Conservation (phyloP, 2,888 invertebrate genomes). For the Lomographa bimaculata region DNA sequence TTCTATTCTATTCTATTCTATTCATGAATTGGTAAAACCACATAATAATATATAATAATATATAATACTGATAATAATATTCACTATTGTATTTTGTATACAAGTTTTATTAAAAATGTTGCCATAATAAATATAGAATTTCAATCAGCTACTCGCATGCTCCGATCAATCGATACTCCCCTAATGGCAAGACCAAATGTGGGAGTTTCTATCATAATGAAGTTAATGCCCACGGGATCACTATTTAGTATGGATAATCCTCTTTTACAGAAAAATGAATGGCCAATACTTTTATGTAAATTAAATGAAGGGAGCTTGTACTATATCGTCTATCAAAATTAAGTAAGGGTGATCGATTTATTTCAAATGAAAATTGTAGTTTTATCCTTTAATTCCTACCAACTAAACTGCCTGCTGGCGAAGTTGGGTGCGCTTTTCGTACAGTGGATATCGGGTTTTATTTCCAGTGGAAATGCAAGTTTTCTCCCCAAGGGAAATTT, state of each 20-base stretch:
- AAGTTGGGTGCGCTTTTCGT: no score
- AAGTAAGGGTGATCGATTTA: constrained; percentile 56
- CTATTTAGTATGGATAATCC: constrained; percentile 74
- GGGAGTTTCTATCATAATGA: constrained; percentile 54
- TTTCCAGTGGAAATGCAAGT: no score
- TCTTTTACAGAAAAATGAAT: constrained; percentile 78
- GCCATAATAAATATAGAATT: no score
- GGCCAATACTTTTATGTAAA: constrained; percentile 74
- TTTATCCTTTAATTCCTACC: constrained; percentile 52
- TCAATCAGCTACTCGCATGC: no score
- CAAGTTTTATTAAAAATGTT: no score
- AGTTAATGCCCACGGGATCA: constrained; percentile 66
- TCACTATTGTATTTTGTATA: no score
- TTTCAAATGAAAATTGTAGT: constrained; percentile 46
- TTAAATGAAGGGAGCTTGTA: constrained; percentile 68
- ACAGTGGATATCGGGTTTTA: no score
- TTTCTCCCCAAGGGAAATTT: no score
- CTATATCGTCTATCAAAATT: constrained; percentile 39
- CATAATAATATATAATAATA: no score
- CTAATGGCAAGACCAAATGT: constrained; percentile 48
- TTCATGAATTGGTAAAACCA: no score
- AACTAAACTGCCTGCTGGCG: constrained; percentile 49
- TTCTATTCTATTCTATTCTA: no score
- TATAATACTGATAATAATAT: no score
- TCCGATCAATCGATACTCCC: constrained; percentile 41